A percentile compares a stretch with the other conserved stretches of the same genome.
Conservation (phyloP, 2,113 vertebrate genomes). For the Melanostigma gelatinosum region DNA sequence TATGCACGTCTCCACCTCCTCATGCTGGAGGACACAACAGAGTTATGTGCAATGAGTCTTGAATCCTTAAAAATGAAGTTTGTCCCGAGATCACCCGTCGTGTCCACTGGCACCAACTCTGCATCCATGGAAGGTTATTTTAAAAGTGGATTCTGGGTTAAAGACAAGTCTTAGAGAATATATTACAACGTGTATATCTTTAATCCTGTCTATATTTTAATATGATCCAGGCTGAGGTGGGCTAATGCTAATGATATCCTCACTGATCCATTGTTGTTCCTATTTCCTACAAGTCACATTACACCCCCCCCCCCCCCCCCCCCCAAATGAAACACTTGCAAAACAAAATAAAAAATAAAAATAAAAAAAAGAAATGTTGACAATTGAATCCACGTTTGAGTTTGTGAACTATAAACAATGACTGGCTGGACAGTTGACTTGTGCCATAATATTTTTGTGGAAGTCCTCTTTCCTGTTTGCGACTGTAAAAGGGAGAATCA, state of each 20-base stretch:
- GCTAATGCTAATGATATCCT: constrained; percentile 12
- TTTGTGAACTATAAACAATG: constrained; percentile 36
- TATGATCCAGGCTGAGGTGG: background rate
- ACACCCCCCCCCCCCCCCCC: too few relatives aligned
- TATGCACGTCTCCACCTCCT: constrained; percentile 38
- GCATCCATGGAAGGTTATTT: constrained; percentile 11
- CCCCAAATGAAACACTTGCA: constrained; percentile 7
- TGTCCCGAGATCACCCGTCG: background rate
- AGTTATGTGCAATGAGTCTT: constrained; percentile 39
- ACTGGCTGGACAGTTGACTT: constrained; percentile 10
- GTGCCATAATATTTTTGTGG: constrained; percentile 38
- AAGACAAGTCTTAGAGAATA: constrained; percentile 21
- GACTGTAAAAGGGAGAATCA: constrained; percentile 16
- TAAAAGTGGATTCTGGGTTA: constrained; percentile 9
- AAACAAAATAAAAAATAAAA: too few relatives aligned
- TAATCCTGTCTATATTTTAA: background rate
- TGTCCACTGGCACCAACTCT: background rate
- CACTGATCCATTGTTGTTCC: background rate
- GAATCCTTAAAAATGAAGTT: constrained; percentile 30
- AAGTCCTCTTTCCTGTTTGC: constrained; percentile 44
- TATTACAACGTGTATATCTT: constrained; percentile 16
- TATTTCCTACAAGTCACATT: constrained; percentile 5
- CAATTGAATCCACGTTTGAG: constrained; percentile 18
- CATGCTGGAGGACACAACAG: constrained; percentile 36
- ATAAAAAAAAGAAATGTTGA: background rate